Evolutionary conservation across 1,140 invertebrate genomes (phyloP).

Genomic region (Plodia interpunctella): DNA sequence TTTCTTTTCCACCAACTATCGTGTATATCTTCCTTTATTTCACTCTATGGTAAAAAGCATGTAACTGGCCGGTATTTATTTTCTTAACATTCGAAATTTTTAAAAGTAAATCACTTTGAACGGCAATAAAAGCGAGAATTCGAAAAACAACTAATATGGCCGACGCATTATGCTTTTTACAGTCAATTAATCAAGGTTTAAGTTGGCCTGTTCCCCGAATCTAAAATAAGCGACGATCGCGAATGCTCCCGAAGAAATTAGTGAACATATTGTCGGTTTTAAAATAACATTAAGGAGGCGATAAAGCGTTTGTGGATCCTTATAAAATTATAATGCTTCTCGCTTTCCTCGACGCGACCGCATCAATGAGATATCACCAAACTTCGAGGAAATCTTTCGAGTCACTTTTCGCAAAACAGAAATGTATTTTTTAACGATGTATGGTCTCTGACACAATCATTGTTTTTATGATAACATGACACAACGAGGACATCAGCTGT

Average conservation of each 20-base stretch:
- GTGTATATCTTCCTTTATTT: background rate
- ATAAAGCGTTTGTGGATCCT: conserved; percentile 62
- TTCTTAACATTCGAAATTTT: background rate
- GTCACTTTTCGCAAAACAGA: background rate
- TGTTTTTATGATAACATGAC: conserved; percentile 13
- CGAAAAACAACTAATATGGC: conserved; percentile 35
- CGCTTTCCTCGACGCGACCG: conserved; percentile 44
- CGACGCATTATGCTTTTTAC: conserved; percentile 49
- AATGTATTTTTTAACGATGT: conserved; percentile 3
- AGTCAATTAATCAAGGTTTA: conserved; percentile 51
- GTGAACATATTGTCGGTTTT: conserved; percentile 62
- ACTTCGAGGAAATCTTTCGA: background rate
- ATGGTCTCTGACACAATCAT: background rate
- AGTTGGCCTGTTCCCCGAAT: conserved; percentile 36
- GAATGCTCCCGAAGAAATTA: conserved; percentile 26
- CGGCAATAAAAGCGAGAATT: conserved; percentile 28
- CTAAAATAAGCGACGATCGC: conserved; percentile 45
- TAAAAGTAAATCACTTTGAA: conserved; percentile 16
- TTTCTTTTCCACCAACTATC: background rate
- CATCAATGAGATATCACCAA: conserved; percentile 35
- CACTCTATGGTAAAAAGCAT: background rate
- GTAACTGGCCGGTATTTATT: background rate
- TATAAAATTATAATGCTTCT: conserved; percentile 58
- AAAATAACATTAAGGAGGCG: conserved; percentile 68
- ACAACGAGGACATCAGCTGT: conserved; percentile 10